These are phyloP conservation scores for Drosophila recens DNA, from an alignment of 2,888 invertebrate genomes.

Conservation along the genomic window DNA sequence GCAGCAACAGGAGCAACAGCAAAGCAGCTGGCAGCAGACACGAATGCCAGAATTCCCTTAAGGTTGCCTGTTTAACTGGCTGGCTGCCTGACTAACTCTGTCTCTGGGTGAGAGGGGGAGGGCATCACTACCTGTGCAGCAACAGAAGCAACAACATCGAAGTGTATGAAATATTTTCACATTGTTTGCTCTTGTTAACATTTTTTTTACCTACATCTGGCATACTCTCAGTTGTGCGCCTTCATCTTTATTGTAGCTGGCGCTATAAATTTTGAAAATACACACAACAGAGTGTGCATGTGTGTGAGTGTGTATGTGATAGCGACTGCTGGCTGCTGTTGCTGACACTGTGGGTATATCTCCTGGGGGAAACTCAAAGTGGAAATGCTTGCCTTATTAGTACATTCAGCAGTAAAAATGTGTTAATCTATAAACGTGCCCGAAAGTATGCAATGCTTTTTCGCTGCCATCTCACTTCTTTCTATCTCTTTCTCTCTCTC, in stretches of 20 bases:
- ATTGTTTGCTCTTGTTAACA: slow-evolving; percentile 69
- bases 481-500: slow-evolving; percentile 1
- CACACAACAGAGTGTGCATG: slow-evolving; percentile 32
- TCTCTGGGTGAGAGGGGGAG: neutral
- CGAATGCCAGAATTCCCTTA: slow-evolving; percentile 47
- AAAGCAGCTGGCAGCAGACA: slow-evolving; percentile 28
- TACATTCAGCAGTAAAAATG: slow-evolving; percentile 80
- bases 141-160: slow-evolving; percentile 5
- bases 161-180: slow-evolving; percentile 69
- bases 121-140: slow-evolving; percentile 1
- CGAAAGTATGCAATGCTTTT: slow-evolving; percentile 64
- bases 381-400: slow-evolving; percentile 80
- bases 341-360: slow-evolving; percentile 46
- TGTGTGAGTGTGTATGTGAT: slow-evolving; percentile 49
- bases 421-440: slow-evolving; percentile 79
- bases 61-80: slow-evolving; percentile 74
- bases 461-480: slow-evolving; percentile 13
- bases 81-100: slow-evolving; percentile 40
- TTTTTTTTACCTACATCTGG: slow-evolving; percentile 61
- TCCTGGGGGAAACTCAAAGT: slow-evolving; percentile 74
- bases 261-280: slow-evolving; percentile 76
- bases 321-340: slow-evolving; percentile 37
- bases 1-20: slow-evolving; percentile 11
- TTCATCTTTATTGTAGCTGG: slow-evolving; percentile 38
- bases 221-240: slow-evolving; percentile 21